Base-by-base conservation (phyloP, 92 coral and sea anemone genomes). In the Siderastrea radians region DNA sequence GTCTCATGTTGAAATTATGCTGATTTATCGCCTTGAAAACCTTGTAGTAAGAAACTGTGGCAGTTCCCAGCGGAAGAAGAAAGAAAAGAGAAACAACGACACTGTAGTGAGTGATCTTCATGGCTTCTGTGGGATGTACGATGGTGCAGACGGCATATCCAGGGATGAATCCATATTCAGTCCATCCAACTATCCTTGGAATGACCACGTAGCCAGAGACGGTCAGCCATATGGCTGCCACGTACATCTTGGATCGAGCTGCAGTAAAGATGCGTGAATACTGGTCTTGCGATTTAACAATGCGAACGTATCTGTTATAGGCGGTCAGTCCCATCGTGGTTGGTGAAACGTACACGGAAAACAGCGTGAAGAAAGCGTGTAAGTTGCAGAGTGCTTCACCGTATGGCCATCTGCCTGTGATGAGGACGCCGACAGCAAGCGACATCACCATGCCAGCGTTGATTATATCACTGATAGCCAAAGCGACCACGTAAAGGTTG, bases 261-360 rank as follows among this genome's bases (percentile, higher is more conserved):
- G 52, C 71, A 8, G 85, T 58, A 44, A 87, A 87, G 16, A 87
- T 48, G 12, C 66, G 64, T 49, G 68, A 17, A 69, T 79, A 87
- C 5, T 15, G 64, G 64, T 61, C 19, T 26, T 26, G 38, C 11
- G 90, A 48, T 46, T 79, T 78, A 2, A 79, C 90, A 70, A 84
- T 64, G 6, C 88, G 88, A 52, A 84, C 49, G 64, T 84, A 84
- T 58, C 88, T 61, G 88, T 84, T 84, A 45, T 53, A 63, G 55
- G 88, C 88, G 26, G 83, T 75, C 51, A 84, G 84, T 6, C 83
- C 83, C 83, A 85, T 85, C 7, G 89, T 85, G 51, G 63, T 68
- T 48, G 75, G 73, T 4, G 86, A 87, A 16, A 87, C 85, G 65
- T 87, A 87, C 43, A 87, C 77, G 46, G 83, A 70, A 49, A 78